A percentile compares a stretch with the other conserved stretches of the same genome.
Evolutionary conservation across 2,113 vertebrate genomes (phyloP).

Genomic region (Actenoides lindsayi): DNA sequence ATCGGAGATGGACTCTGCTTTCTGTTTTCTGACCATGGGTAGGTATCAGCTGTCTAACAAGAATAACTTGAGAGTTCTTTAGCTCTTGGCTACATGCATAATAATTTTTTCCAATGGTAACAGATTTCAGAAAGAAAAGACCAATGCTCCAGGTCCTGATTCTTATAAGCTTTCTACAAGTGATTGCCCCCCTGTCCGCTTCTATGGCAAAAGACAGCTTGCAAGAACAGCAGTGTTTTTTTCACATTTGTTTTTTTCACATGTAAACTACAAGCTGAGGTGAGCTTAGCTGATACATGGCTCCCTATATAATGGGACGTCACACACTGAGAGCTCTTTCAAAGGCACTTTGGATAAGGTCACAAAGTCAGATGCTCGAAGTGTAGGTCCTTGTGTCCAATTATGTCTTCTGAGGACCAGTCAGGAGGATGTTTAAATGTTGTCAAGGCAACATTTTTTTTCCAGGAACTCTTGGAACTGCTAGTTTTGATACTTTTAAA

Average conservation of each 20-base stretch:
- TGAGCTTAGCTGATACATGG: background rate
- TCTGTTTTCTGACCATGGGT: fast-evolving
- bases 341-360: background rate
- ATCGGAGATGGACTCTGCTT: background rate
- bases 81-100: background rate
- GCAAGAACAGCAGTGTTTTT: background rate
- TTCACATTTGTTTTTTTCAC: background rate
- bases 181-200: fast-evolving
- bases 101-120: background rate
- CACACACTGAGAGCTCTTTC: background rate
- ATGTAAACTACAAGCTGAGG: background rate
- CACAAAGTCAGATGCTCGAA: background rate
- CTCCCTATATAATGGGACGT: background rate
- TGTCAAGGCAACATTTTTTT: background rate
- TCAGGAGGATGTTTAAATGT: background rate
- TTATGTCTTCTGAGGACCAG: background rate
- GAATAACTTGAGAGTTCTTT: background rate
- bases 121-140: background rate
- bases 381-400: background rate
- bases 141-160: background rate
- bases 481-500: background rate
- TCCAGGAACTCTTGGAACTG: background rate
- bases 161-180: background rate
- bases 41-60: background rate
- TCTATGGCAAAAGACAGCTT: background rate